phyloP scores from a whole-genome alignment of 1,140 invertebrate species.

The Coenobita brevimanus region DNA sequence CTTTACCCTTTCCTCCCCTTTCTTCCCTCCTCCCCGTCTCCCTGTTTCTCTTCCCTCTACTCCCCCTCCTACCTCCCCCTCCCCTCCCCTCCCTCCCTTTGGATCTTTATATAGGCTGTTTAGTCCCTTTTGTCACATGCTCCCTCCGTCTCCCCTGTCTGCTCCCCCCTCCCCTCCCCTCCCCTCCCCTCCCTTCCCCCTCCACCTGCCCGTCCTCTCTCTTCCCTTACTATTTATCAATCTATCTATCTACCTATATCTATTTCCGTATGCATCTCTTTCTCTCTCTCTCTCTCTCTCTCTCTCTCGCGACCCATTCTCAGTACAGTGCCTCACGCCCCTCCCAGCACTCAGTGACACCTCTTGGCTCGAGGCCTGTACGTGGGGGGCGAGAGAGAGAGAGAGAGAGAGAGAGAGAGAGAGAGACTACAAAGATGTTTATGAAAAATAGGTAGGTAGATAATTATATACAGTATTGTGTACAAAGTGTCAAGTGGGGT shows the following conservation, averaged over 20 bases:
- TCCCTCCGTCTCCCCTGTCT: background rate
- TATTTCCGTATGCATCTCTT: no score
- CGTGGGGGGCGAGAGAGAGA: no score
- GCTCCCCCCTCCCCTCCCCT: background rate
- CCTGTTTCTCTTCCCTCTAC: background rate
- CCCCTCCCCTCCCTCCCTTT: background rate
- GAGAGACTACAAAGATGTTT: no score
- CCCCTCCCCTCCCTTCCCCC: background rate
- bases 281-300: background rate
- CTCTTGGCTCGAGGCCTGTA: no score
- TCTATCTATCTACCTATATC: no score
- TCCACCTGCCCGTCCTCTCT: background rate
- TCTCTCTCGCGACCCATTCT: background rate
- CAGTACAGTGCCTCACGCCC: no score
- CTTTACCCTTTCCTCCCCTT: background rate
- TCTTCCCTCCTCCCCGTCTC: background rate
- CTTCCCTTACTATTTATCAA: no score
- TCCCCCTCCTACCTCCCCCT: background rate
- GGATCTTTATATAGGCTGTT: background rate
- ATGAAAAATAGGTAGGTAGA: no score
- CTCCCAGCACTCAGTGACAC: background rate
- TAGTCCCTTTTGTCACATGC: background rate
- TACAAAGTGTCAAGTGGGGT: no score
- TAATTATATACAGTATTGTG: no score
- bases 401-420: no score